Evolutionary conservation across 35 echinoderm and acorn worm genomes (phyloP), one percentile per base, ranked within the genome.

Genomic region (Lytechinus pictus): DNA sequence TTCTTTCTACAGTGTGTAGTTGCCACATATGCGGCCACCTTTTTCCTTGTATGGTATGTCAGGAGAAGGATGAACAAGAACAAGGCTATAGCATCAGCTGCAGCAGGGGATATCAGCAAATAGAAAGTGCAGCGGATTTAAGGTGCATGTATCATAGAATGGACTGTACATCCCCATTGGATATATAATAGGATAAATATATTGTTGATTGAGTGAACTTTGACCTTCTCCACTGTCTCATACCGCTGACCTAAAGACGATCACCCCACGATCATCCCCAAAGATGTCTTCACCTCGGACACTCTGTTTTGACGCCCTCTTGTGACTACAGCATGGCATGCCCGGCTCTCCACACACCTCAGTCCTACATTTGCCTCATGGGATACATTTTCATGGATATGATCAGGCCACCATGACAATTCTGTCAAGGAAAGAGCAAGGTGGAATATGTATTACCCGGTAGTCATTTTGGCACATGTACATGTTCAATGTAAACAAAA

Each of bases 1-100:
- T 88, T 94, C 61, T 96, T 86, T 86, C 96, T 95, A n/a, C 95
- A 98, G 97, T 98, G 97, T 97, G 97, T 98, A 16, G 89, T 97
- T 54, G 97, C 94, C 6, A 97, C 96, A 54, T 98, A 97, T 98
- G 97, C 95, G 54, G 66, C 95, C 4, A 97, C 97, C 9, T 98
- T 98, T 71, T 86, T 97, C 87, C 61, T 97, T 10, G 94, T 97
- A 71, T 98, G 95, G 97, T 97, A 95, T 58, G 54, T 98, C 55
- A 94, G 96, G 27, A 95, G 95, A 54, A 94, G 96, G 79, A 94
- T 94, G 94, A 95, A 96, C 55, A 96, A 87, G 33, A 98, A 96
- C 53, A 98, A 97, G 94, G 96, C 97, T 9, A 94, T 98, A 92
- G 96, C 96, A 94, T 95, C 96, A 21, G 95, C 95, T 13, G 95